Evolutionary conservation across 2,113 vertebrate genomes (phyloP), one percentile per base, ranked within the genome.

Genomic region (Perca flavescens): DNA sequence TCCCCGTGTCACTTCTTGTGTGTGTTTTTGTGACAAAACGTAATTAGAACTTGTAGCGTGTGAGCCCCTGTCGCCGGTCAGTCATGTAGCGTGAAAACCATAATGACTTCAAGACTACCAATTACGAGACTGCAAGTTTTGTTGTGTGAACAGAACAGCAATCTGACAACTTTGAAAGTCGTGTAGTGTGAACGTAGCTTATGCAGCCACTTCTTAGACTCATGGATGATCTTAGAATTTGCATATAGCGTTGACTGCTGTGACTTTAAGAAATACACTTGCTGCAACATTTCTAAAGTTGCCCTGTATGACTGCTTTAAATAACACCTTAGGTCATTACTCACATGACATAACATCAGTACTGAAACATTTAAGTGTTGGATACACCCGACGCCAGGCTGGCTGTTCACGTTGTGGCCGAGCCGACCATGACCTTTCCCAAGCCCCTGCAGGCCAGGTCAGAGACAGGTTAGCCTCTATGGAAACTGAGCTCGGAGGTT

Each of bases 341-440:
- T 50, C 2, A 67, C 14, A 65, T 77, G 60, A 25, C 43, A 21
- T 9, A 52, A 36, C 53, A 60, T 80, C 49, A 57, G 17, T 58
- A 34, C 47, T 60, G 66, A 74, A 68, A 6, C 25, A 40, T 65
- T 67, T 46, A 4, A 73, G 74, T 3, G 36, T 52, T 47, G 72
- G 46, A 64, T 60, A 28, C 56, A 56, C 25, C 47, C 6, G 19
- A 43, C 28, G 36, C 53, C 57, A 50, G 70, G 2, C 64, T 50
- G 47, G 14, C 58, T 60, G 52, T 87, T 83, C 72, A 62, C 74
- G 67, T 79, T 62, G 54, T 52, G 80, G 34, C 61, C 40, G 56
- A 82, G 79, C 47, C 21, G 67, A 78, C 58, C 84, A 28, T 74
- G 86, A 92, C 82, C 88, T 88, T 88, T 93, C 74, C 80, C 80